Percentiles rank a stretch among this genome's conserved stretches.
Conservation (phyloP, 2,797 vertebrate species). For the Crocidura indochinensis region DNA sequence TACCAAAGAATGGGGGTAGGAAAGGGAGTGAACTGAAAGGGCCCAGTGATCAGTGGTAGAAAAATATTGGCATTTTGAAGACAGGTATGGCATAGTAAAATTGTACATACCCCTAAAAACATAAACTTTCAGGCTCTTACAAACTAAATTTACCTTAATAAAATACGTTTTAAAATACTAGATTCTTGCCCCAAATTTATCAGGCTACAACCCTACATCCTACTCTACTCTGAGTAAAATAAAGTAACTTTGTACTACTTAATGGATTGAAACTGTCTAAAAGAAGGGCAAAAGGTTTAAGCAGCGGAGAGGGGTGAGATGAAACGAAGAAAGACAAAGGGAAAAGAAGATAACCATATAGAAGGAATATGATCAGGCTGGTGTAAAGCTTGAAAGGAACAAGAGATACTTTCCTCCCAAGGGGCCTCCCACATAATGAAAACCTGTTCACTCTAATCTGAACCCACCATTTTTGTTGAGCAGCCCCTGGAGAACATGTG, state of each 20-base stretch:
- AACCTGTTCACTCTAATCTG: background rate
- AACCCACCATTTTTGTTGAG: background rate
- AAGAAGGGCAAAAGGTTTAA: background rate
- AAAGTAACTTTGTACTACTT: background rate
- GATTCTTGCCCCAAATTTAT: background rate
- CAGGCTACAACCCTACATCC: background rate
- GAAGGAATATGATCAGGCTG: background rate
- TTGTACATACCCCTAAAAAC: no score
- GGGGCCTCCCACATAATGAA: background rate
- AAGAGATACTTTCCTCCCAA: background rate
- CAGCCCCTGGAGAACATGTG: background rate
- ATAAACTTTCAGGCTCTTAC: no score
- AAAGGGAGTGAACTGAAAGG: no score
- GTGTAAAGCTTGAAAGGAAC: background rate
- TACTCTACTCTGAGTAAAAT: conserved; percentile 2
- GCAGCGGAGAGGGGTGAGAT: background rate
- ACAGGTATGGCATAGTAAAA: no score
- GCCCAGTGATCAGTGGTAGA: no score
- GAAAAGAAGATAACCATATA: background rate
- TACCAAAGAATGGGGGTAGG: no score
- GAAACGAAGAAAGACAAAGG: background rate
- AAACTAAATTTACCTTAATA: no score
- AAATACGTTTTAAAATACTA: no score
- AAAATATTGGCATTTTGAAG: no score
- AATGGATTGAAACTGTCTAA: background rate